Conservation (phyloP, 2,797 vertebrate species). For the Neosilurus mollespiculum region DNA sequence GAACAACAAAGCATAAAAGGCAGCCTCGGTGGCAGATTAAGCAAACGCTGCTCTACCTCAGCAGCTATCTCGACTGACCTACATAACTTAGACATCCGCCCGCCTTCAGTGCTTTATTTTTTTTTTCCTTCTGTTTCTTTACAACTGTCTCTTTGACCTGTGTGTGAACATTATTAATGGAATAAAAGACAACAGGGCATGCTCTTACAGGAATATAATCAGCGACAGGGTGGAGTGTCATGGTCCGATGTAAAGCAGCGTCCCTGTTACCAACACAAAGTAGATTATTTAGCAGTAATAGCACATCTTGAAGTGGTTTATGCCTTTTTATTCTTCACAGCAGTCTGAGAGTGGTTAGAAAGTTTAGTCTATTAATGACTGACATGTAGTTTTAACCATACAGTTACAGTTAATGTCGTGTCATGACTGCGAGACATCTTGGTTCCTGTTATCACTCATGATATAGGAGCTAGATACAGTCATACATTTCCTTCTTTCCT, state of each 20-base stretch:
- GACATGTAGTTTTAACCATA: background rate
- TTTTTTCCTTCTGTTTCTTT: conserved; percentile 30
- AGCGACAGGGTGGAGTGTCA: background rate
- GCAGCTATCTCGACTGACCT: conserved; percentile 74
- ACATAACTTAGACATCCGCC: conserved; percentile 69
- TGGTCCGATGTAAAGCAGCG: background rate
- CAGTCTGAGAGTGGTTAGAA: background rate
- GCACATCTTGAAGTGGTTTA: background rate
- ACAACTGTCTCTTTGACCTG: conserved; percentile 20
- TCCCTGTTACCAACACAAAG: background rate
- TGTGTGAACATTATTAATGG: background rate
- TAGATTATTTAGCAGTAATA: background rate
- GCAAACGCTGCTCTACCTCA: conserved; percentile 72
- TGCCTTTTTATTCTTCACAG: background rate
- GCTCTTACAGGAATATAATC: background rate
- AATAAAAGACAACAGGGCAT: background rate
- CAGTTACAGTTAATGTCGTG: background rate
- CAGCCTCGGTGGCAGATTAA: conserved; percentile 72
- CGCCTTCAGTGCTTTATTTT: conserved; percentile 8
- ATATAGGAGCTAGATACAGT: background rate
- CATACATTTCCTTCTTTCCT: background rate
- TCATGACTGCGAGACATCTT: background rate
- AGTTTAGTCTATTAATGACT: background rate
- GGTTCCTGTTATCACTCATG: background rate
- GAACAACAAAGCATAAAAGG: conserved; percentile 71